Conservation (phyloP, 2,797 vertebrate genomes). For the Megaceryle alcyon region DNA sequence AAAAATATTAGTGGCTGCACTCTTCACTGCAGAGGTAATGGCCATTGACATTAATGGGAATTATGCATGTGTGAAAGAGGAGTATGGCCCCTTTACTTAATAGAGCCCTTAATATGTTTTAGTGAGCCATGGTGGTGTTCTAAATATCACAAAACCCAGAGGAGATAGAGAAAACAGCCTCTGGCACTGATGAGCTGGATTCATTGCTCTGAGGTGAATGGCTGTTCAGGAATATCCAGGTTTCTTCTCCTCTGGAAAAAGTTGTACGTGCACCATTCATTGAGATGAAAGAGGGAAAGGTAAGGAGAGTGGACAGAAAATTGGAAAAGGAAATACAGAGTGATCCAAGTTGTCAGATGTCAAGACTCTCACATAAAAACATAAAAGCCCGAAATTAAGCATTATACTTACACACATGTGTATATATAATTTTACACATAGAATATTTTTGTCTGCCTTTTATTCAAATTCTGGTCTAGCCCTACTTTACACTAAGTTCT, state of each 20-base stretch:
- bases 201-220: slow-evolving; percentile 58
- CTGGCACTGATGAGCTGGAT: slow-evolving; percentile 67
- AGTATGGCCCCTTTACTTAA: slow-evolving; percentile 59
- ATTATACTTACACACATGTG: neutral
- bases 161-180: slow-evolving; percentile 56
- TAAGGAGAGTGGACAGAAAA: slow-evolving; percentile 39
- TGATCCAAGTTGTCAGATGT: slow-evolving; percentile 5
- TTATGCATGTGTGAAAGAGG: slow-evolving; percentile 51
- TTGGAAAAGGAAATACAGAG: slow-evolving; percentile 17
- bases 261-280: neutral
- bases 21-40: slow-evolving; percentile 45
- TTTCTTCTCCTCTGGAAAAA: slow-evolving; percentile 16
- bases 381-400: slow-evolving; percentile 42
- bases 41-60: slow-evolving; percentile 69
- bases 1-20: slow-evolving; percentile 60
- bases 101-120: slow-evolving; percentile 69
- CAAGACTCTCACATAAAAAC: slow-evolving; percentile 26
- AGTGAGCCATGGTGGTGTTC: slow-evolving; percentile 62
- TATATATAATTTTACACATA: neutral
- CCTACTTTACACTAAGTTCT: slow-evolving; percentile 57
- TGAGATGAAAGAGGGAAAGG: slow-evolving; percentile 26
- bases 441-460: slow-evolving; percentile 61
- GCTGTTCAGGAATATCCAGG: neutral
- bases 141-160: slow-evolving; percentile 67
- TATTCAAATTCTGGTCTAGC: slow-evolving; percentile 50